These are phyloP conservation scores for Columba livia DNA, from an alignment of 2,113 vertebrate species.

Conservation along the genomic window DNA sequence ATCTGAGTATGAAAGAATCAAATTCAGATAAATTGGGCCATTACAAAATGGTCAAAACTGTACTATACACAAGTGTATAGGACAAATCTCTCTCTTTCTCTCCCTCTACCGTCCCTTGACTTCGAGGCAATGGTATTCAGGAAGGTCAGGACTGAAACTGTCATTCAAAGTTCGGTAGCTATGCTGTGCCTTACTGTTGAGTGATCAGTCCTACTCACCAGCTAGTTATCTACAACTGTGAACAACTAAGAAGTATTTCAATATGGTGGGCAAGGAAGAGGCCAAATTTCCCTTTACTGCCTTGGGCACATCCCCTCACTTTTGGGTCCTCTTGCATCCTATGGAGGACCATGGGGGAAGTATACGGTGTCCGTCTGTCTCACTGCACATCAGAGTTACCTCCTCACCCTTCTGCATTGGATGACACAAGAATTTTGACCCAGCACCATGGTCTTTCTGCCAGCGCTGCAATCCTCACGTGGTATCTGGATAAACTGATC, in stretches of 20 bases:
- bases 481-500: not conserved
- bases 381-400: not conserved
- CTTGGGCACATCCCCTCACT: not conserved
- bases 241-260: not conserved
- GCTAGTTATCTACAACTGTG: not conserved
- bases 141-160: not conserved
- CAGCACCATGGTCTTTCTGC: not conserved
- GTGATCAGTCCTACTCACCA: not conserved
- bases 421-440: not conserved
- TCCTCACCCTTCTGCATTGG: not conserved
- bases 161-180: not conserved
- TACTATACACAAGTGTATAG: not conserved
- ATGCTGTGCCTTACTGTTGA: not conserved
- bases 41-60: not conserved
- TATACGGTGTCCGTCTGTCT: not conserved
- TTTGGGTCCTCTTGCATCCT: not conserved
- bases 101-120: no score
- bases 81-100: not conserved
- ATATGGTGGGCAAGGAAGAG: not conserved
- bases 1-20: not conserved
- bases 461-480: not conserved
- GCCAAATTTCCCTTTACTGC: not conserved
- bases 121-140: not conserved
- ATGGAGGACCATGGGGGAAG: accelerated
- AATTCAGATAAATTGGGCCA: not conserved